Percentiles rank a stretch among this genome's conserved stretches.
phyloP scores from a whole-genome alignment of 1,140 invertebrate species.

The Drosophila saltans region DNA sequence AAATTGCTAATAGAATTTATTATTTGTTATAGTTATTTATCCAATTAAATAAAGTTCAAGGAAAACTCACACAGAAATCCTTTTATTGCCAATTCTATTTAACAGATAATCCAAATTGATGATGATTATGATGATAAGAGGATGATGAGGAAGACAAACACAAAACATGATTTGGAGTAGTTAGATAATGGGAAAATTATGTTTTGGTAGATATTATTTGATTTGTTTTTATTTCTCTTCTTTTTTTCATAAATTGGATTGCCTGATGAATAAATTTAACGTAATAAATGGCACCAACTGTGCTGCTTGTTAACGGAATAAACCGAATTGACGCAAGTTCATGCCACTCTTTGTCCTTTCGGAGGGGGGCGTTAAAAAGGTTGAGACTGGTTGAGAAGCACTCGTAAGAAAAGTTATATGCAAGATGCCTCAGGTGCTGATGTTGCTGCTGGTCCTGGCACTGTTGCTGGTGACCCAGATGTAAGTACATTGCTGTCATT shows the following conservation, averaged over 20 bases:
- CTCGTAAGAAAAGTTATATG: constrained; percentile 57
- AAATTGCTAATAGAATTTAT: no score
- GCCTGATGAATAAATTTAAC: constrained; percentile 1
- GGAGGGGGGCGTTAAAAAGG: constrained; percentile 1
- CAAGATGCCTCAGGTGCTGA: constrained; percentile 27
- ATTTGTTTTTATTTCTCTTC: not conserved
- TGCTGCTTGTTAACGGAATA: not conserved
- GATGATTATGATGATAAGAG: not conserved
- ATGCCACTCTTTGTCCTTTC: not conserved
- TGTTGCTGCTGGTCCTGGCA: not conserved
- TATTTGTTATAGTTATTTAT: no score
- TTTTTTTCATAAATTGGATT: constrained; percentile 26
- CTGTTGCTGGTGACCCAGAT: constrained; percentile 72
- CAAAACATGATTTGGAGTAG: constrained; percentile 3
- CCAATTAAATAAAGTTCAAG: no score
- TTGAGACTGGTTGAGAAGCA: not conserved
- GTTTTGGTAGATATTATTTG: constrained; percentile 5
- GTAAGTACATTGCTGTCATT: constrained; percentile 48
- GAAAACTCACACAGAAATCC: not conserved
- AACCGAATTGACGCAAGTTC: constrained; percentile 2
- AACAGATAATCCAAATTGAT: constrained; percentile 10
- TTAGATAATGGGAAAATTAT: constrained; percentile 12
- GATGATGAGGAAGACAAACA: constrained; percentile 8
- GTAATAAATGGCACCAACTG: constrained; percentile 7
- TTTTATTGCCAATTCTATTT: not conserved